These are phyloP conservation scores for Netelia inedita DNA, from an alignment of 2,888 invertebrate species.

Conservation along the genomic window DNA sequence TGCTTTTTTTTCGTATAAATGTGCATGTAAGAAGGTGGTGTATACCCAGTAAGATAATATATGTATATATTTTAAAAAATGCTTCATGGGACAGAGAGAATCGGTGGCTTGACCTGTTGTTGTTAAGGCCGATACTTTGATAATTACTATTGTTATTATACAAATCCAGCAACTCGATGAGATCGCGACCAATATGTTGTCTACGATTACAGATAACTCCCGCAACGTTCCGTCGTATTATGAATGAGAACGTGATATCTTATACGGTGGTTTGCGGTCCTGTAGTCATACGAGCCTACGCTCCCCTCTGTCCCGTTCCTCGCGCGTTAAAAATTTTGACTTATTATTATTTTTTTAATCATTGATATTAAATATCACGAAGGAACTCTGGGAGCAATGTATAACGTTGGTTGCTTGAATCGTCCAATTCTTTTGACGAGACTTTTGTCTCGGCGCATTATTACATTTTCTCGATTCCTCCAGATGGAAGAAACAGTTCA, in stretches of 20 bases:
- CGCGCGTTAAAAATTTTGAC: not conserved
- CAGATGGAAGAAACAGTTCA: conserved; percentile 98
- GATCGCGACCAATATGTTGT: conserved; percentile 40
- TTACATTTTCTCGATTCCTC: not conserved
- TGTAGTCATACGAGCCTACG: conserved; percentile 28
- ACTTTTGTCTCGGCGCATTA: not conserved
- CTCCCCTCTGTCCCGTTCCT: conserved; percentile 23
- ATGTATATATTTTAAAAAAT: conserved; percentile 2
- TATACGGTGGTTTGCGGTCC: conserved; percentile 63
- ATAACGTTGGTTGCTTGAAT: no score
- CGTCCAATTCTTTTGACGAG: no score
- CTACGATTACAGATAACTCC: conserved; percentile 29
- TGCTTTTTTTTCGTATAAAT: conserved; percentile 15
- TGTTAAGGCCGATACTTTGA: conserved; percentile 25
- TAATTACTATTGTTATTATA: conserved; percentile 31
- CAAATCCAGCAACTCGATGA: conserved; percentile 16
- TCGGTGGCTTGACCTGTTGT: conserved; percentile 20
- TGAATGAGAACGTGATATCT: conserved; percentile 62
- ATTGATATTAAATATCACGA: not conserved
- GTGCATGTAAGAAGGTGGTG: conserved; percentile 14
- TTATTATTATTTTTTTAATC: conserved; percentile 4
- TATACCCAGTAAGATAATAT: no score
- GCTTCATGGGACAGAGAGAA: conserved; percentile 17
- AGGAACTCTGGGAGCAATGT: not conserved
- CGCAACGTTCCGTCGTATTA: conserved; percentile 24